Conservation (phyloP, 2,888 invertebrate species). For the Drosophila cognata region DNA sequence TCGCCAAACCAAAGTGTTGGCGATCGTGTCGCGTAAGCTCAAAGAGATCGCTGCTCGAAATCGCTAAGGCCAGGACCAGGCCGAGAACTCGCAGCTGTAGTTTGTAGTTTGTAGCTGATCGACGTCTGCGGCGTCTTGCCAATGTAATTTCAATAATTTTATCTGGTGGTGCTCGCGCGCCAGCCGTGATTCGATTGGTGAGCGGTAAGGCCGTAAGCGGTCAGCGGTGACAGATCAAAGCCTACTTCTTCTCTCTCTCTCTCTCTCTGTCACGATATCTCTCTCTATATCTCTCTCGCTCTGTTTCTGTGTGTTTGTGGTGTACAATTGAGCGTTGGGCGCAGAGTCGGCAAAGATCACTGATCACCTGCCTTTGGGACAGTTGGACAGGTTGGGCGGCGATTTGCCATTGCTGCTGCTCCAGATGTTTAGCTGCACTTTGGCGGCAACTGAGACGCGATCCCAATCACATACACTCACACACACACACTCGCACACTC, state of each 20-base stretch:
- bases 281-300: background rate
- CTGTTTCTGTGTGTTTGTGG: background rate
- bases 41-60: conserved; percentile 40
- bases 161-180: conserved; percentile 78
- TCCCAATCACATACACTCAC: conserved; percentile 56
- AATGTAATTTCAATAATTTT: conserved; percentile 83
- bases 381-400: conserved; percentile 47
- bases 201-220: conserved; percentile 33
- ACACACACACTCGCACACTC: conserved; percentile 4
- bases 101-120: conserved; percentile 49
- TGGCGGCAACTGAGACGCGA: conserved; percentile 63
- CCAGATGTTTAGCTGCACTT: conserved; percentile 80
- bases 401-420: conserved; percentile 41
- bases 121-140: conserved; percentile 74
- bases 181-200: conserved; percentile 78
- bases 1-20: conserved; percentile 65
- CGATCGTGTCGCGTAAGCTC: conserved; percentile 67
- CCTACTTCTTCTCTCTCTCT: conserved; percentile 18
- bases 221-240: conserved; percentile 74
- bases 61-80: background rate
- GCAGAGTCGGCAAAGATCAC: conserved; percentile 73
- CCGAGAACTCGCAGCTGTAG: conserved; percentile 38
- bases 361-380: conserved; percentile 58
- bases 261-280: too few relatives aligned
- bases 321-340: conserved; percentile 37